A percentile compares a stretch with the other conserved stretches of the same genome.
phyloP scores from a whole-genome alignment of 1,140 invertebrate species.

The Conus ventricosus region DNA sequence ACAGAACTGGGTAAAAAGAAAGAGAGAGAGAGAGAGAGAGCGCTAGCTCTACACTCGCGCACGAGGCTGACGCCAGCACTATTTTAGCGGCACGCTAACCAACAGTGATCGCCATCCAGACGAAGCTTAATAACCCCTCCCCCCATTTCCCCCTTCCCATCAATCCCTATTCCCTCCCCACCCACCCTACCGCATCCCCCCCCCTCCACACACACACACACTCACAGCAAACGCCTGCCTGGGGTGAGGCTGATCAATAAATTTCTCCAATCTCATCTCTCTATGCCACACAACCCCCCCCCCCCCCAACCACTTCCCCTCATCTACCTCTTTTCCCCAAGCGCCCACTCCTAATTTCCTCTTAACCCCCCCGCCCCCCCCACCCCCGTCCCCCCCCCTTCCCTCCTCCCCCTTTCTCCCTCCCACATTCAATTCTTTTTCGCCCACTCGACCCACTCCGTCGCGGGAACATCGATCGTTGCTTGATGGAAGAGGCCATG shows the following conservation, averaged over 20 bases:
- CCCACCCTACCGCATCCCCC: too few species aligned
- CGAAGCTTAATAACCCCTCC: background rate
- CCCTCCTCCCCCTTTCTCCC: background rate
- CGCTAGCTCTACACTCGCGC: background rate
- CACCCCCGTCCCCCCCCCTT: background rate
- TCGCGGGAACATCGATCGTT: background rate
- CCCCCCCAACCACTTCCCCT: background rate
- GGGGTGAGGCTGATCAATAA: background rate
- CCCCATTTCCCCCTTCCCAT: too few species aligned
- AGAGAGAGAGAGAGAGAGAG: conserved; percentile 14
- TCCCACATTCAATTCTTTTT: conserved; percentile 15
- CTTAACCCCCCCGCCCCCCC: background rate
- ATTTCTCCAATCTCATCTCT: conserved; percentile 11
- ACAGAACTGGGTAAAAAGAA: too few species aligned
- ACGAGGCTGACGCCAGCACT: conserved; percentile 27
- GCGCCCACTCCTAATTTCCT: background rate
- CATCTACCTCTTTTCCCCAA: background rate
- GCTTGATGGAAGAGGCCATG: background rate
- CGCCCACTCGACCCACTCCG: conserved; percentile 14
- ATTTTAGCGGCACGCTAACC: conserved; percentile 27
- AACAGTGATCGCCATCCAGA: background rate
- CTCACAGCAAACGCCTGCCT: background rate
- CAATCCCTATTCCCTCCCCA: too few species aligned
- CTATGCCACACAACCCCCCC: background rate
- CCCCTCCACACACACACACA: too few species aligned